Evolutionary conservation across 2,113 vertebrate genomes (phyloP), one percentile per base, ranked within the genome.

Genomic region (Pituophis catenifer): DNA sequence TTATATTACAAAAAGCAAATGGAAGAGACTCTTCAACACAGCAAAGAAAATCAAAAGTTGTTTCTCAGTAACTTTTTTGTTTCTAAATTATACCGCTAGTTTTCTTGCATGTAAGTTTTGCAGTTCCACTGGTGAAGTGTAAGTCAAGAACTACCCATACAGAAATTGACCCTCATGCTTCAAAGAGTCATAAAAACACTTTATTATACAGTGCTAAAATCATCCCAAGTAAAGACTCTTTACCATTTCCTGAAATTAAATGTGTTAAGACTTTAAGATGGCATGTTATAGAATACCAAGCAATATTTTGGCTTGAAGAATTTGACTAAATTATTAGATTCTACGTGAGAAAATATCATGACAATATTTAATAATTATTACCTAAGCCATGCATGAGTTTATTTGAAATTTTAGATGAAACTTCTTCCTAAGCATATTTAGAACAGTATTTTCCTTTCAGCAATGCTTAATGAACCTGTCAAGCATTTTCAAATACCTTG

Each of bases 401-500:
- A 70, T 24, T 70, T 92, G 48, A 48, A 92, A 87, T 44, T 89
- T 92, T 24, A 92, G 3, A 7, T 75, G 48, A 92, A 89, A 29
- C 52, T 48, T 62, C 62, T 48, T 89, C 52, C 87, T 57, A 55
- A 21, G 62, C 19, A 75, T 55, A 54, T n/a, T 81, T 9, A 48
- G 3, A 57, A 48, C 7, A 48, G 17, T 15, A 1, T 57, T 92
- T 53, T 54, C 54, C 62, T 92, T 38, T 92, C 57, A 81, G 21
- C 33, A 70, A 8, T 52, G 48, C 65, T 70, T 38, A 38, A 24
- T 86, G 52, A 90, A 57, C 4, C 5, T 29, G 13, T 38, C 9
- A 87, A 87, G 53, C 11, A 88, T 88, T 55, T 90, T 86, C 65
- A 91, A 90, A 89, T 95, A 99, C 99, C 99, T 99, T 99, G 99